Conservation (phyloP, 2,797 vertebrate genomes). For the Chrysolophus pictus region DNA sequence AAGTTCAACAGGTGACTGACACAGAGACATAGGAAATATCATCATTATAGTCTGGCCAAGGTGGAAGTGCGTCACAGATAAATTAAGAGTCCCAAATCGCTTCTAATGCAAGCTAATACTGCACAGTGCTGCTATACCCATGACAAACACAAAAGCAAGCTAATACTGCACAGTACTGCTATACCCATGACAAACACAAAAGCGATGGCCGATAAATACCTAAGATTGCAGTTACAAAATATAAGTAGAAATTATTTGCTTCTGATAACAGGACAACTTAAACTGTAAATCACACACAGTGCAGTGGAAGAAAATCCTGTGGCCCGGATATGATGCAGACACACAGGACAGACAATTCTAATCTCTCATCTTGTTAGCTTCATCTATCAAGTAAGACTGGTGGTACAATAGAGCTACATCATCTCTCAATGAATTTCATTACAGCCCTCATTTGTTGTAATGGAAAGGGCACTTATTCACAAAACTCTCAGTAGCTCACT, state of each 20-base stretch:
- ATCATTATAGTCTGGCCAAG: not conserved
- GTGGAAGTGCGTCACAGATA: not conserved
- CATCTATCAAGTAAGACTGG: slow-evolving; percentile 31
- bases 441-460: slow-evolving; percentile 27
- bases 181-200: not conserved
- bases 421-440: slow-evolving; percentile 37
- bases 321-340: not conserved
- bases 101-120: not conserved
- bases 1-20: slow-evolving; percentile 49
- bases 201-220: not conserved
- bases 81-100: not conserved
- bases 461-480: slow-evolving; percentile 35
- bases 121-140: not conserved
- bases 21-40: slow-evolving; percentile 1
- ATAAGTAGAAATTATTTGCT: not conserved
- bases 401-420: slow-evolving; percentile 45
- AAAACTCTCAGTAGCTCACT: not conserved
- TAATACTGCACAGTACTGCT: not conserved
- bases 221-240: not conserved
- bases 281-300: fast-evolving
- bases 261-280: not conserved
- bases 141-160: not conserved
- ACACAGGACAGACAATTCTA: not conserved
- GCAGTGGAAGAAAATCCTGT: slow-evolving; percentile 3
- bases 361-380: slow-evolving; percentile 43